Base-by-base conservation (phyloP, 2,888 invertebrate genomes). In the Trachelus stipa region DNA sequence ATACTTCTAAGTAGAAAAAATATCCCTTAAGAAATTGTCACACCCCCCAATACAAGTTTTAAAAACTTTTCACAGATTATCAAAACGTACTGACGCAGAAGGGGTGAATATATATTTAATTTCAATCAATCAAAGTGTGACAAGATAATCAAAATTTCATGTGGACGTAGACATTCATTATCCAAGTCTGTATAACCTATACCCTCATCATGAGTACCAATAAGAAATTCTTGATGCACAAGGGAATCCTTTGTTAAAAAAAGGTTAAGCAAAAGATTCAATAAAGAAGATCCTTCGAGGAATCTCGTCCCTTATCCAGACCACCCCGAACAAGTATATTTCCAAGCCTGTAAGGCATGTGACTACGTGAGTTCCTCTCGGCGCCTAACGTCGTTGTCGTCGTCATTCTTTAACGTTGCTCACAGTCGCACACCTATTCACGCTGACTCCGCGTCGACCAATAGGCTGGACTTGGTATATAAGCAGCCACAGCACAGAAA, bases 401-500 rank as follows among this genome's bases (percentile, higher is more conserved):
- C 40, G 15, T 56, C 23, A 56, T 56, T 56, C 56, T 15, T 9
- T 15, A 23, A 23, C 23, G 56, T 56, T 9, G 9, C 23, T 56
- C 23, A 6, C 1, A 56, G 15, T 15, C 56, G 23, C 56, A 56
- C 56, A 56, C 56, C 23, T 23, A 23, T 2, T 15, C 56, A 9
- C 56, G 23, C 23, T 56, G 56, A 56, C 56, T 23, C 23, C 15
- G 6, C 56, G 56, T 56, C 56, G 56, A 56, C 56, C 56, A 56
- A 15, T 9, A 56, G 23, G 56, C 56, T 56, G 9, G 56, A 23
- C 1, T 15, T 40, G 4, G 15, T 56, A 81, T 81, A 81, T 77
- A 81, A 81, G 77, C 80, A 75, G 75, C 76, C 69, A 56, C 69
- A 23, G 56, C 56, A 56, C 23, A 9, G 56, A 56, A 40, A 56